These are phyloP conservation scores for Camelus dromedarius DNA, from an alignment of 2,113 vertebrate genomes.

Conservation along the genomic window DNA sequence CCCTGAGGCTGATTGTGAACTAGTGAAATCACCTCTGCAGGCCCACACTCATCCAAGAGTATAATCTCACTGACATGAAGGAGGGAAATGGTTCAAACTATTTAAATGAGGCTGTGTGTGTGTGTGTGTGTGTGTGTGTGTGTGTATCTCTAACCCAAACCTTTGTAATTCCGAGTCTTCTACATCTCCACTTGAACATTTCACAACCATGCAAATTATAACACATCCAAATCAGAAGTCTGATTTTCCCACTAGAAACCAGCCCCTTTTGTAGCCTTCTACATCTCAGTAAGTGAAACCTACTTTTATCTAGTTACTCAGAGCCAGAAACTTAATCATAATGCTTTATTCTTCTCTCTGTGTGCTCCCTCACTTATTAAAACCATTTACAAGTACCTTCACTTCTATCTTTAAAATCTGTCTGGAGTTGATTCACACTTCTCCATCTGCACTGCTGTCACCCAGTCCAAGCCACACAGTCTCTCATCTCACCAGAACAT, in stretches of 20 bases:
- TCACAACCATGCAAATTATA: background rate
- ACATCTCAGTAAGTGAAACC: background rate
- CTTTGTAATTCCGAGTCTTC: background rate
- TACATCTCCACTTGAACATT: background rate
- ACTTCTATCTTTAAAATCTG: constrained; percentile 4
- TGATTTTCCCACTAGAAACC: background rate
- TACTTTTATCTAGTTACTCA: background rate
- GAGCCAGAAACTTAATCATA: background rate
- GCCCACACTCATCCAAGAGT: background rate
- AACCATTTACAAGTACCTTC: background rate
- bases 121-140: background rate
- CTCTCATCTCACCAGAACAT: background rate
- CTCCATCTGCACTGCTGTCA: background rate
- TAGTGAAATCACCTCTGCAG: background rate
- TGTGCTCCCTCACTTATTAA: constrained; percentile 1
- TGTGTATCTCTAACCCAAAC: background rate
- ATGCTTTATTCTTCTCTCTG: background rate
- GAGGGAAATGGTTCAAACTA: background rate
- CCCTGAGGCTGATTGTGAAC: background rate
- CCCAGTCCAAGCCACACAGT: background rate
- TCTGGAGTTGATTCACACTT: background rate
- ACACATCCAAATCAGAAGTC: background rate
- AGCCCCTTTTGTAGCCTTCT: background rate
- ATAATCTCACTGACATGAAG: background rate
- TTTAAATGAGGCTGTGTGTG: background rate